Evolutionary conservation across 2,888 invertebrate genomes (phyloP).

Genomic region (Pyrrhia umbra): DNA sequence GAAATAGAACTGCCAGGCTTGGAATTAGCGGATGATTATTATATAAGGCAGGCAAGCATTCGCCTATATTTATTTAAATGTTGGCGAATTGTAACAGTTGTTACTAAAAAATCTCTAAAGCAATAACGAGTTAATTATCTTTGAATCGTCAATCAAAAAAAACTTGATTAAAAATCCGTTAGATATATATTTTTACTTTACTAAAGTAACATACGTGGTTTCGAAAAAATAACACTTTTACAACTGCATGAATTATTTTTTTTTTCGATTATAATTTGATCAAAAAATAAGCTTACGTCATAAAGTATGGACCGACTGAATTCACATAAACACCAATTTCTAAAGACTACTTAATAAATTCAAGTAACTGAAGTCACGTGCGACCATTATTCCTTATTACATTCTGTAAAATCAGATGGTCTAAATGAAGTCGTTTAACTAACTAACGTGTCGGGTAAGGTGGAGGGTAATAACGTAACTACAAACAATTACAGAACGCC

Average conservation of each 20-base stretch:
- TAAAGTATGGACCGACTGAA: constrained; percentile 12
- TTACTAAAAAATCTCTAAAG: too few relatives aligned
- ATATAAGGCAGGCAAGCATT: neutral
- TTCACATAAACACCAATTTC: constrained; percentile 33
- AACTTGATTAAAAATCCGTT: neutral
- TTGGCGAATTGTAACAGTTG: too few relatives aligned
- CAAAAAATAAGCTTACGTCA: neutral
- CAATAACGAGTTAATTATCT: too few relatives aligned
- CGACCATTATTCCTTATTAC: constrained; percentile 30
- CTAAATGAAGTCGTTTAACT: constrained; percentile 48
- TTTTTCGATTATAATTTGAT: too few relatives aligned
- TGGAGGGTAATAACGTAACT: constrained; percentile 49
- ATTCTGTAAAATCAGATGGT: constrained; percentile 50
- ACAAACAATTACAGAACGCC: constrained; percentile 53
- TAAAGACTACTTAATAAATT: constrained; percentile 30
- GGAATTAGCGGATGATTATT: neutral
- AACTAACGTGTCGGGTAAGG: constrained; percentile 48
- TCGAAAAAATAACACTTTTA: too few relatives aligned
- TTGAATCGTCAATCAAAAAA: neutral
- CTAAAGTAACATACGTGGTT: too few relatives aligned
- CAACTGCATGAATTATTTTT: too few relatives aligned
- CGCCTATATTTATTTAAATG: too few relatives aligned
- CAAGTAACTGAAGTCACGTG: constrained; percentile 39
- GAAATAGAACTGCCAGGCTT: neutral
- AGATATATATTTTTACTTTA: too few relatives aligned